These are phyloP conservation scores for Drosophila colorata DNA, from an alignment of 2,888 invertebrate species.

Conservation along the genomic window DNA sequence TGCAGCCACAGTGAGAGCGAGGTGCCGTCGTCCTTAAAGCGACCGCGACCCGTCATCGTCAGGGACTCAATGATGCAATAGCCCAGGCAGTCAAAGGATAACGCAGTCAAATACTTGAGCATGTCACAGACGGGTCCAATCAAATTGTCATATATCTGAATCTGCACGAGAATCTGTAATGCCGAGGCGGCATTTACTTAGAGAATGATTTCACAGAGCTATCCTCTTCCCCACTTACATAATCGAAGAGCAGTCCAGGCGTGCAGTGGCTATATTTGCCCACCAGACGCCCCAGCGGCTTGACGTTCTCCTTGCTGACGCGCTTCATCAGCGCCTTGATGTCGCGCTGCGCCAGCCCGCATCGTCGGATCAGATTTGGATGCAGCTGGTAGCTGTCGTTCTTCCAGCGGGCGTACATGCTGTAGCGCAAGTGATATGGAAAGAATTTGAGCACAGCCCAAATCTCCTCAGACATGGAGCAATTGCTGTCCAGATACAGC, in stretches of 20 bases:
- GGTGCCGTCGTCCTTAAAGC: slow-evolving; percentile 95
- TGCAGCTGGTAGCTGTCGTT: slow-evolving; percentile 94
- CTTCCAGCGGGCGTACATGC: slow-evolving; percentile 98
- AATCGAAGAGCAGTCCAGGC: slow-evolving; percentile 98
- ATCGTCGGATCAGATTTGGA: slow-evolving; percentile 92
- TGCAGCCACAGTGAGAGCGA: slow-evolving; percentile 97
- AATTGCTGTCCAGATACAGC: slow-evolving; percentile 96
- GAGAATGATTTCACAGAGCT: no score
- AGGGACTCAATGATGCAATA: slow-evolving; percentile 98
- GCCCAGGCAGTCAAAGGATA: slow-evolving; percentile 98
- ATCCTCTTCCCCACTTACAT: slow-evolving; percentile 88
- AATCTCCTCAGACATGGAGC: slow-evolving; percentile 97
- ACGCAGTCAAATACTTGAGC: slow-evolving; percentile 96
- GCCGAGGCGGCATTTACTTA: accelerated
- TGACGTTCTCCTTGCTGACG: slow-evolving; percentile 99
- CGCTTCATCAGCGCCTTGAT: slow-evolving; percentile 98
- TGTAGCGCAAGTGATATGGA: slow-evolving; percentile 93
- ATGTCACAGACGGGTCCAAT: slow-evolving; percentile 99
- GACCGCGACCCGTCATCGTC: slow-evolving; percentile 90
- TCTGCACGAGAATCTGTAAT: slow-evolving; percentile 89
- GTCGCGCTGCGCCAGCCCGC: slow-evolving; percentile 94
- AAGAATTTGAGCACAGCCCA: slow-evolving; percentile 95
- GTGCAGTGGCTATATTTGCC: slow-evolving; percentile 99
- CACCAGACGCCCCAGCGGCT: slow-evolving; percentile 97
- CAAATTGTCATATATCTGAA: slow-evolving; percentile 97